phyloP scores from a whole-genome alignment of 2,113 vertebrate genomes.

The Xerus inauris region DNA sequence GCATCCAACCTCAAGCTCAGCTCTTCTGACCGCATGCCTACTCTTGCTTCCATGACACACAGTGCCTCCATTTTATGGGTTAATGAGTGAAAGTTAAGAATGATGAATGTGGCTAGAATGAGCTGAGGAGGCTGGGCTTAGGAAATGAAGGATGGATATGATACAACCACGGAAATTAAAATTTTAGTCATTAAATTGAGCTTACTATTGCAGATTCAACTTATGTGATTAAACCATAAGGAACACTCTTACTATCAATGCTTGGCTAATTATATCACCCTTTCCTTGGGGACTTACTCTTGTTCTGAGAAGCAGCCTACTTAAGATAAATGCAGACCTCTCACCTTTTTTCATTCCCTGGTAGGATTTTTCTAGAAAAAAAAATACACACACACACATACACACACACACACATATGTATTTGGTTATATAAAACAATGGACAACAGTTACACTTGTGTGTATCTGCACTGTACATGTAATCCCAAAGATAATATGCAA shows the following conservation, averaged over 20 bases:
- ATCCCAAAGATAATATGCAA: not conserved
- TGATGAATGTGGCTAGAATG: not conserved
- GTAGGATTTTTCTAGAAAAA: not conserved
- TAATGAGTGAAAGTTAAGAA: constrained; percentile 31
- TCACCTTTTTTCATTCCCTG: not conserved
- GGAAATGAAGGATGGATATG: constrained; percentile 35
- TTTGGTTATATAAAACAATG: constrained; percentile 6
- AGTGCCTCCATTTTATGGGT: not conserved
- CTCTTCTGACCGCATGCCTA: not conserved
- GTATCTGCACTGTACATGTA: not conserved
- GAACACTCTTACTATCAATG: not conserved
- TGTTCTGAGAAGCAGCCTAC: not conserved
- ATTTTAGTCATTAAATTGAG: constrained; percentile 57
- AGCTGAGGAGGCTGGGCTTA: not conserved
- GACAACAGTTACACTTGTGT: not conserved
- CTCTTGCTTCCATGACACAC: not conserved
- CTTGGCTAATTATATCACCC: constrained; percentile 32
- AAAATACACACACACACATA: too few species aligned
- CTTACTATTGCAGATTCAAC: constrained; percentile 60
- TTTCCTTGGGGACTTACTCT: constrained; percentile 6
- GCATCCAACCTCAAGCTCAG: not conserved
- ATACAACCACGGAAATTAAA: constrained; percentile 57
- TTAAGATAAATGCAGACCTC: constrained; percentile 49
- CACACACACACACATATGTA: not conserved
- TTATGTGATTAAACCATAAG: constrained; percentile 59